phyloP scores from a whole-genome alignment of 2,888 invertebrate genomes.

The Oxyteleia sp. region DNA sequence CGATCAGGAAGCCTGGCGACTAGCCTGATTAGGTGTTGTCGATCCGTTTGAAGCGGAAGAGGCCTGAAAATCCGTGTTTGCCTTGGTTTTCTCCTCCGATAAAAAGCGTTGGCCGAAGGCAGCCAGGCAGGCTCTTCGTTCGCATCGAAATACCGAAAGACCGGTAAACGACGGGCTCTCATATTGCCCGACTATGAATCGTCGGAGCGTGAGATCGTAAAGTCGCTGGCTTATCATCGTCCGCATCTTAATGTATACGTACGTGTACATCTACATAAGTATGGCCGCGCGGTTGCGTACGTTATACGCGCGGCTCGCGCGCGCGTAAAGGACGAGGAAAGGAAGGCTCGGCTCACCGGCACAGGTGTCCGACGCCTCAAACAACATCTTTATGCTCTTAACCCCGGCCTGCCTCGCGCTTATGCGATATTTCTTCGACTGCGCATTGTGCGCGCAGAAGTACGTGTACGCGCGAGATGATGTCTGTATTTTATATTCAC shows the following conservation, averaged over 20 bases:
- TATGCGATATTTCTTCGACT: constrained; percentile 77
- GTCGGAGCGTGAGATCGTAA: constrained; percentile 87
- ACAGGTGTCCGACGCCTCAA: constrained; percentile 86
- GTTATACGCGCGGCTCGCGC: constrained; percentile 75
- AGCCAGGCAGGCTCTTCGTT: too few relatives aligned
- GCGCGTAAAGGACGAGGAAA: constrained; percentile 71
- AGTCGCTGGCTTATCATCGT: constrained; percentile 85
- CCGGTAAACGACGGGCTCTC: constrained; percentile 83
- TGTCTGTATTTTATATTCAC: constrained; percentile 74
- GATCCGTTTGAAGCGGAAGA: constrained; percentile 2
- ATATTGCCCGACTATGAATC: constrained; percentile 86
- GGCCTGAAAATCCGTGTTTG: constrained; percentile 20
- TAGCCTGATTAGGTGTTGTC: constrained; percentile 16
- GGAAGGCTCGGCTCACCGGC: constrained; percentile 68
- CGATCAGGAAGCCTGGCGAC: not conserved
- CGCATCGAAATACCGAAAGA: constrained; percentile 78
- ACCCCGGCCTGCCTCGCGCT: constrained; percentile 79
- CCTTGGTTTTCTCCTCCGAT: constrained; percentile 15
- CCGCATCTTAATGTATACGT: constrained; percentile 86
- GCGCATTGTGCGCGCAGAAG: constrained; percentile 62
- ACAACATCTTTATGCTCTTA: constrained; percentile 86
- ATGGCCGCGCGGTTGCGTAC: constrained; percentile 75
- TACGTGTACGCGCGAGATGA: constrained; percentile 67
- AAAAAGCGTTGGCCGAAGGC: constrained; percentile 26
- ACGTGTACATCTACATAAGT: constrained; percentile 81